Evolutionary conservation across 2,888 invertebrate species (phyloP).

Genomic region (Cataglyphis rosenhaueri): DNA sequence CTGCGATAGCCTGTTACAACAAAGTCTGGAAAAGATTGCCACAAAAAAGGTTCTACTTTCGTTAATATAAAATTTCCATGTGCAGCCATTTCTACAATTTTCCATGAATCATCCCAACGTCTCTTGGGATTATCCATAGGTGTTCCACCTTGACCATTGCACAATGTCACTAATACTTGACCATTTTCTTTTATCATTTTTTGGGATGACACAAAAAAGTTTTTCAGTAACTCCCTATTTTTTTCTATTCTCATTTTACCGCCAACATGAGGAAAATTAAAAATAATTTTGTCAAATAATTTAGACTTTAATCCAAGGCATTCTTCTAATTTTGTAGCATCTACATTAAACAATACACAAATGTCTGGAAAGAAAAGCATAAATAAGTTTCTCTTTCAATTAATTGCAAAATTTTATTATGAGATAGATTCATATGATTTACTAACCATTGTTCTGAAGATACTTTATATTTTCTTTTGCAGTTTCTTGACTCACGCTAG

Average conservation of each 20-base stretch:
- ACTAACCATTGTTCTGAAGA: slow-evolving; percentile 81
- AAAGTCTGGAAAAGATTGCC: slow-evolving; percentile 83
- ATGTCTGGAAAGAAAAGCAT: slow-evolving; percentile 85
- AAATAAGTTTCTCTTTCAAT: slow-evolving; percentile 53
- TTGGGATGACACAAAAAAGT: slow-evolving; percentile 85
- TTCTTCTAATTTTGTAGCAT: slow-evolving; percentile 86
- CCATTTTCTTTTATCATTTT: slow-evolving; percentile 83
- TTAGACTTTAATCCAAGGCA: slow-evolving; percentile 75
- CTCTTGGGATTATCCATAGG: slow-evolving; percentile 83
- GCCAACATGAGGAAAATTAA: slow-evolving; percentile 89
- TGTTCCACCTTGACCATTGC: slow-evolving; percentile 87
- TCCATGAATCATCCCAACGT: slow-evolving; percentile 87
- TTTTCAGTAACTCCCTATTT: slow-evolving; percentile 86
- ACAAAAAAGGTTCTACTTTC: slow-evolving; percentile 83
- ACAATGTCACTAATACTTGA: slow-evolving; percentile 85
- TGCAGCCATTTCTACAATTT: slow-evolving; percentile 87
- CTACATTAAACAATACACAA: slow-evolving; percentile 85
- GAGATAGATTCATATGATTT: slow-evolving; percentile 11
- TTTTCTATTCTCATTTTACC: slow-evolving; percentile 88
- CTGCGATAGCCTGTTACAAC: slow-evolving; percentile 86
- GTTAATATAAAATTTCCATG: slow-evolving; percentile 85
- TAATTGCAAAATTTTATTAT: slow-evolving; percentile 3
- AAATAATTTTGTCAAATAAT: slow-evolving; percentile 86
- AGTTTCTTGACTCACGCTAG: slow-evolving; percentile 75
- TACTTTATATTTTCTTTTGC: slow-evolving; percentile 79